Evolutionary conservation across 2,797 vertebrate species (phyloP), one percentile per base, ranked within the genome.

Genomic region (Chelmon rostratus): DNA sequence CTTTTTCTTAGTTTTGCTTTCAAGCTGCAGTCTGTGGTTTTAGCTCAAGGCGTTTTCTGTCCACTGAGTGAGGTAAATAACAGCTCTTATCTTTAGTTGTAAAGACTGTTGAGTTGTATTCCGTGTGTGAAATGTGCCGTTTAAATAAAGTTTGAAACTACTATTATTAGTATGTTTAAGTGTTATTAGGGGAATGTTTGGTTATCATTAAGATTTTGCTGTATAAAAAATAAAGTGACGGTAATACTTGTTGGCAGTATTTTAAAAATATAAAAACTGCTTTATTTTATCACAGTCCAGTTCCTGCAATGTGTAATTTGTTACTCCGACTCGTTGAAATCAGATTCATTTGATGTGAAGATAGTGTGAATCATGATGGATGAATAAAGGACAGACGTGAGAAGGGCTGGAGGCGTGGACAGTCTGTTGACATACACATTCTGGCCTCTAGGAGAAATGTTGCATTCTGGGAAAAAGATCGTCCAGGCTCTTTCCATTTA

Each of bases 391-490:
- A 86, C 66, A 73, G 79, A 70, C 50, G 76, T 42, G 75, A 81
- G 67, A 21, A 42, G 73, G 77, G 57, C 73, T 10, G 73, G 76
- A 81, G 83, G 76, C 38, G 73, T 79, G 75, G 67, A 78, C 65
- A 42, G 40, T 69, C 64, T 84, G 82, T 69, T 84, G 69, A 87
- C 82, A 81, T 7, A 47, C 66, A 69, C 49, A 52, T 64, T 67
- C 64, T 42, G 46, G 71, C 82, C 71, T 79, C 69, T 1, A 5
- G 73, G 65, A 70, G 25, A 33, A 70, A 69, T 1, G 21, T 9
- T 83, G 83, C 78, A 88, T 89, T 82, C 35, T 86, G 82, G 77
- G 85, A 72, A 54, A 33, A 49, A n/a, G 1, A 58, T 25, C 8
- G 37, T 19, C 56, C 47, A 1, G 37, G 33, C 28, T 38, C 13